These are phyloP conservation scores for Stenodema calcarata DNA, from an alignment of 2,888 invertebrate genomes.

Conservation along the genomic window DNA sequence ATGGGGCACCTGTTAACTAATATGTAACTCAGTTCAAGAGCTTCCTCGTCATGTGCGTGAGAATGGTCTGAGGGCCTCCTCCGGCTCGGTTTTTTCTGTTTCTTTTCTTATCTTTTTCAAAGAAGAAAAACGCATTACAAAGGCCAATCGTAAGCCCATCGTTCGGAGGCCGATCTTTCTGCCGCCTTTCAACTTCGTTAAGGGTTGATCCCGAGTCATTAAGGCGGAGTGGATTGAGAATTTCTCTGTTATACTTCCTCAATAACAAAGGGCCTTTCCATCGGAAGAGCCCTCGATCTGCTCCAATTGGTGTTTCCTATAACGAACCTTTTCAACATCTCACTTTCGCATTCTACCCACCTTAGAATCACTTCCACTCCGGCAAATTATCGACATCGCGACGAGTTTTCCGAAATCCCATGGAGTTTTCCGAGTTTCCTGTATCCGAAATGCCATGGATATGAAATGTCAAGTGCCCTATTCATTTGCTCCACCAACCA, in stretches of 20 bases:
- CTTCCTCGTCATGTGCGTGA: not conserved
- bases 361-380: not conserved
- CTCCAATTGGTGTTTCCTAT: not conserved
- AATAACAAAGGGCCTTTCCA: not conserved
- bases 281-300: not conserved
- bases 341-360: not conserved
- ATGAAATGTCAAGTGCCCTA: too few relatives aligned
- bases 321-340: not conserved
- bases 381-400: not conserved
- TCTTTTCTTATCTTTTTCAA: too few relatives aligned
- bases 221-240: constrained; percentile 4
- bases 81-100: not conserved
- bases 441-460: too few relatives aligned
- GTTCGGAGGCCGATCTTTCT: not conserved
- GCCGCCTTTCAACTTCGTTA: constrained; percentile 1
- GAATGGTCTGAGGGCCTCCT: not conserved
- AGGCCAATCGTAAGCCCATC: not conserved
- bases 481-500: too few relatives aligned
- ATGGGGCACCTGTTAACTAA: too few relatives aligned
- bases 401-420: too few relatives aligned
- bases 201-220: constrained; percentile 32
- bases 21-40: too few relatives aligned
- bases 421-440: too few relatives aligned
- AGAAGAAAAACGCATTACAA: not conserved
- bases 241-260: constrained; percentile 15